A percentile compares a stretch with the other conserved stretches of the same genome.
Evolutionary conservation across 2,113 vertebrate genomes (phyloP).

Genomic region (Stercorarius parasiticus): DNA sequence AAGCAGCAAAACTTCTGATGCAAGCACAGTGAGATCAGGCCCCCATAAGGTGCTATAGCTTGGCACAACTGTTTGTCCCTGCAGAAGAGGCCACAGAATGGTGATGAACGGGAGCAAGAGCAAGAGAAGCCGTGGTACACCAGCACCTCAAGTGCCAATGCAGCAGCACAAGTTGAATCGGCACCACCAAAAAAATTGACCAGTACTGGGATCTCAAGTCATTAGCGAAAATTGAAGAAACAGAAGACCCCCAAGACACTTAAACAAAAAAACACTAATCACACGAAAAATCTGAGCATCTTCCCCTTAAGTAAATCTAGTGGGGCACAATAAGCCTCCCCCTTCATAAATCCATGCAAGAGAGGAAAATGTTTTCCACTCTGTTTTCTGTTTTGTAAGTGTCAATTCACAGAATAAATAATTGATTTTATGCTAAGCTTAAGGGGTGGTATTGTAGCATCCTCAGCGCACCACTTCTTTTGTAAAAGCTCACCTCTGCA

Average conservation of each 20-base stretch:
- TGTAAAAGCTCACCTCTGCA: not conserved
- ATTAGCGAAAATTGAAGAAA: not conserved
- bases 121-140: not conserved
- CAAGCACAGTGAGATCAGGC: slow-evolving; percentile 23
- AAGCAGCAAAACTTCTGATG: not conserved
- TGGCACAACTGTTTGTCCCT: slow-evolving; percentile 1
- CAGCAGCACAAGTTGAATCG: not conserved
- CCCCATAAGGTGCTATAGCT: not conserved
- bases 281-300: not conserved
- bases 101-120: not conserved
- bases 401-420: not conserved
- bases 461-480: not conserved
- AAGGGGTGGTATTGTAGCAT: not conserved
- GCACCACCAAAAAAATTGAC: not conserved
- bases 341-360: not conserved
- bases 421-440: not conserved
- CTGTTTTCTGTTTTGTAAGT: not conserved
- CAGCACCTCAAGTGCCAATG: not conserved
- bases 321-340: not conserved
- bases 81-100: not conserved
- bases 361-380: not conserved
- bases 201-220: not conserved
- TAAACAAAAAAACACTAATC: not conserved
- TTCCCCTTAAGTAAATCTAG: not conserved
- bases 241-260: not conserved